Percentiles rank a stretch among this genome's conserved stretches.
Evolutionary conservation across 2,797 vertebrate genomes (phyloP).

Genomic region (Bucorvus abyssinicus): DNA sequence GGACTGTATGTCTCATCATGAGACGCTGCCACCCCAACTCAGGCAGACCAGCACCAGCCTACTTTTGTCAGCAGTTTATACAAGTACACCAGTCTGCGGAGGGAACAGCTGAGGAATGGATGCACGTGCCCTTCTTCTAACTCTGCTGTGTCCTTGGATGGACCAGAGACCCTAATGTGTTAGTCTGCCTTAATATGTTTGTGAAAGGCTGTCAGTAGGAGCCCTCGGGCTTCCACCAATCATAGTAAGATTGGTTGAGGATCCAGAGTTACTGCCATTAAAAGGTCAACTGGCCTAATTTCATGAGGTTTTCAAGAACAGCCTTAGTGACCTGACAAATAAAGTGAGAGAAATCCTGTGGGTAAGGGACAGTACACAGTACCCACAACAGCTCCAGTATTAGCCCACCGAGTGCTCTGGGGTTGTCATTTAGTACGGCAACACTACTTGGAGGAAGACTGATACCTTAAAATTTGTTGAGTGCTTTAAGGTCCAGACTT

Average conservation of each 20-base stretch:
- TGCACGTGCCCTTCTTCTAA: no score
- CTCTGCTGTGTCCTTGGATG: neutral
- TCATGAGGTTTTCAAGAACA: neutral
- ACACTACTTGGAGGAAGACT: neutral
- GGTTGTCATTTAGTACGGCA: neutral
- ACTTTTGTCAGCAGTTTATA: neutral
- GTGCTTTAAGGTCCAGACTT: neutral
- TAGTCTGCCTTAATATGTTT: neutral
- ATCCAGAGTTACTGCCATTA: neutral
- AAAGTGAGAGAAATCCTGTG: neutral
- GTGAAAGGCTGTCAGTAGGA: neutral
- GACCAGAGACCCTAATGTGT: neutral
- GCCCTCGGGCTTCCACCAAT: neutral
- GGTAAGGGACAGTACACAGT: neutral
- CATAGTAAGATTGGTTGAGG: neutral
- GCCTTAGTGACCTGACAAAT: neutral
- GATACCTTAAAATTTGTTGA: neutral
- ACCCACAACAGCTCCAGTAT: neutral
- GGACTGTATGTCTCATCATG: neutral
- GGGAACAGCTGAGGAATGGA: neutral
- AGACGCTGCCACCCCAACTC: neutral
- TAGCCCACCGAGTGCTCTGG: neutral
- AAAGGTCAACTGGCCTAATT: neutral
- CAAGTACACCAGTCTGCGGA: neutral
- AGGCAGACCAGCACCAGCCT: neutral